Evolutionary conservation across 2,797 vertebrate species (phyloP), one percentile per base, ranked within the genome.

Genomic region (Trematomus bernacchii): DNA sequence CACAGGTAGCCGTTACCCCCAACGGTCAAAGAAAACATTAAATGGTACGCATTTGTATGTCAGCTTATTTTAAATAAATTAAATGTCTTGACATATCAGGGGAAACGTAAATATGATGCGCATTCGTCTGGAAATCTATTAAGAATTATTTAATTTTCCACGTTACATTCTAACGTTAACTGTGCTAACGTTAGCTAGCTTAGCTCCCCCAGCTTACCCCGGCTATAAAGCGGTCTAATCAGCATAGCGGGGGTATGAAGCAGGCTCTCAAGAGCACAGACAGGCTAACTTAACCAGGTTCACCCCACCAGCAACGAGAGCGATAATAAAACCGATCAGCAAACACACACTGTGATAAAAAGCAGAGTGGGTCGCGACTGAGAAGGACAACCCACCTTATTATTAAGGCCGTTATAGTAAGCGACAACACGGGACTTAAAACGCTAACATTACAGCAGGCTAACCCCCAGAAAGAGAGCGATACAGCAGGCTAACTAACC

Each of bases 401-500:
- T 6, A 15, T 37, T 12, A 12, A 37, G 8, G 15, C 15, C 55
- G 5, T 23, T 10, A 14, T 1, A 68, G 47, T 15, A 43, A 53
- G 70, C 60, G 52, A 63, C 18, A 21, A 66, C 44, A 27, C 67
- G 8, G 77, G 19, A 83, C 58, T 27, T 47, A 60, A 0, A 75
- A 65, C 77, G 73, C 64, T 82, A 83, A 80, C 83, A 47, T 42
- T 16, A 75, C 33, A 53, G 60, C 83, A 42, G 70, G 73, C 83
- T 84, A 82, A 82, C 84, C 80, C 70, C 69, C 27, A 6, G 66
- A 77, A 10, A 55, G 46, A 71, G 58, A 79, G 80, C 76, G 70
- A 75, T 1, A 76, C 66, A 54, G 66, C 69, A 43, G 86, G 86
- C 87, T 79, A 85, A 76, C 87, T 79, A 81, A 79, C 66, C 64